phyloP scores from a whole-genome alignment of 2,888 invertebrate species.

The Yponomeuta plumbellus region DNA sequence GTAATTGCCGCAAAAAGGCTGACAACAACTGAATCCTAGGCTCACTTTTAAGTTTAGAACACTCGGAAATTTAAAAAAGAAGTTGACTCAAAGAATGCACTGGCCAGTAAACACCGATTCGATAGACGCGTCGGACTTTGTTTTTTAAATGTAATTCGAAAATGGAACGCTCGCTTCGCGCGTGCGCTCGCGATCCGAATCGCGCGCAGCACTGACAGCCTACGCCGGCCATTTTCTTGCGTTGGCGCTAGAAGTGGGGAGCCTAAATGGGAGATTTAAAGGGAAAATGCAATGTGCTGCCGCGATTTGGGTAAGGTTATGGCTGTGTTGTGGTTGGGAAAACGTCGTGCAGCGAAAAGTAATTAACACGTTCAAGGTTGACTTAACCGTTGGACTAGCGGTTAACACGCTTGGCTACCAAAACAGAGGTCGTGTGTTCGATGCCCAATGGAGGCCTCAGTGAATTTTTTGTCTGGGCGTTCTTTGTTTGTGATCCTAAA shows the following conservation, averaged over 20 bases:
- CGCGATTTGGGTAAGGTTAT: no score
- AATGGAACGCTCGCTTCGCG: constrained; percentile 32
- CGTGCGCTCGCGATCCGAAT: constrained; percentile 55
- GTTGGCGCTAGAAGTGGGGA: constrained; percentile 48
- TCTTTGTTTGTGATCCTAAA: no score
- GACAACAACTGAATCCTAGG: background rate
- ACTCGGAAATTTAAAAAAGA: background rate
- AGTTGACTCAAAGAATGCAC: background rate
- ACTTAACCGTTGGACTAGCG: no score
- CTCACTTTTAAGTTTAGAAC: background rate
- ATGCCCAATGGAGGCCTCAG: no score
- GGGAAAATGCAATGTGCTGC: background rate
- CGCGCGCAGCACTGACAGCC: constrained; percentile 58
- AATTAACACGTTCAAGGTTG: no score
- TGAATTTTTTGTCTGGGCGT: no score
- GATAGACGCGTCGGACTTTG: background rate
- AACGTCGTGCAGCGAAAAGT: no score
- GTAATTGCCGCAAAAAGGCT: constrained; percentile 28
- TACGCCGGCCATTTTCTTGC: constrained; percentile 57
- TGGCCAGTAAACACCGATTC: constrained; percentile 15
- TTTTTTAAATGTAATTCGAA: constrained; percentile 27
- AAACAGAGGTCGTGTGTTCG: no score
- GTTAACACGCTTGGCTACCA: no score
- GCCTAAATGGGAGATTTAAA: constrained; percentile 57
- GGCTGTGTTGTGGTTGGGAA: no score